Evolutionary conservation across 2,113 vertebrate species (phyloP).

Genomic region (Alligator sinensis): DNA sequence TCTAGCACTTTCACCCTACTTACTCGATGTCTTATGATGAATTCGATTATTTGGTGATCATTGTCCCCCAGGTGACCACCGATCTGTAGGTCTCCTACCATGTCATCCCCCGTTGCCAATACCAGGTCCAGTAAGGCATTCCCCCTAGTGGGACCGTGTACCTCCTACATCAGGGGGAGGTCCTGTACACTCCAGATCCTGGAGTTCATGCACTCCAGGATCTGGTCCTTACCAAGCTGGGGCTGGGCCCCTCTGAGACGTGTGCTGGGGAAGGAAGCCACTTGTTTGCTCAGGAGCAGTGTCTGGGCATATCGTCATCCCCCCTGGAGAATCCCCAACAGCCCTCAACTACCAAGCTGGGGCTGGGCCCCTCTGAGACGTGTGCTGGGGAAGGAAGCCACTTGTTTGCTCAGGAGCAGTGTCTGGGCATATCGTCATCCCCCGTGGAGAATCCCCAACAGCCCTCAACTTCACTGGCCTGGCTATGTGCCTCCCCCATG

Average conservation of each 20-base stretch:
- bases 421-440: neutral
- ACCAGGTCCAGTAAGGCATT: too few relatives aligned
- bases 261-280: neutral
- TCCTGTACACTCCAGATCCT: too few relatives aligned
- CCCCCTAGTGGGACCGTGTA: too few relatives aligned
- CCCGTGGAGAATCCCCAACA: neutral
- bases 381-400: fast-evolving
- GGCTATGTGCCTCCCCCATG: neutral
- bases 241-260: fast-evolving
- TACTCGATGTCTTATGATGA: too few relatives aligned
- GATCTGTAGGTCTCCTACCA: too few relatives aligned
- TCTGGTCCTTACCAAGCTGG: fast-evolving
- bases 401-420: neutral
- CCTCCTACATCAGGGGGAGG: too few relatives aligned
- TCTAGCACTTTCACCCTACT: too few relatives aligned
- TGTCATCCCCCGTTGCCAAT: too few relatives aligned
- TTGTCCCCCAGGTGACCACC: too few relatives aligned
- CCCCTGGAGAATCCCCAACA: neutral
- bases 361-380: neutral
- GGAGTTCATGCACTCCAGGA: fast-evolving
- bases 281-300: neutral
- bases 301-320: neutral
- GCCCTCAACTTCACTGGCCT: neutral
- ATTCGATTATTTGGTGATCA: too few relatives aligned
- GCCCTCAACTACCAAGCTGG: neutral